Base-by-base conservation (phyloP, 2,888 invertebrate species). In the Terebella lapidaria region DNA sequence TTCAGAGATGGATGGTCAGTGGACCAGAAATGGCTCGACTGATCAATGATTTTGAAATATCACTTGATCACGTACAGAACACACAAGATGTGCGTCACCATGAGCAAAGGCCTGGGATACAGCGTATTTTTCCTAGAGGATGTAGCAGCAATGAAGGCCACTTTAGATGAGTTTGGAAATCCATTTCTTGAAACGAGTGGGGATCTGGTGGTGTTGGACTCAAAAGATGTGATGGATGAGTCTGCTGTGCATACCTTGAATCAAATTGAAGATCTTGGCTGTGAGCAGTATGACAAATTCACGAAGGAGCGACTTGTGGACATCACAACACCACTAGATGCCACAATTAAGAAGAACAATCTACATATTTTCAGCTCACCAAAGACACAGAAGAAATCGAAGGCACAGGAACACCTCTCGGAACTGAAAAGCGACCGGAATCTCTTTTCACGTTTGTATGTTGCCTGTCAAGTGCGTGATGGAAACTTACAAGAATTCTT, bases 1-100 rank as follows among this genome's bases (percentile, higher is more conserved):
- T 64, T 1, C 52, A 42, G 22, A 10, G 58, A 15, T 67, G 65
- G 61, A 58, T 62, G 61, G 51, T 60, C 3, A 54, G 59, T 29
- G 62, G 55, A 18, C 64, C 64, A 49, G 66, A 67, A 54, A 54
- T 60, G 35, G 63, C 62, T 2, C 42, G 62, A 27, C 5, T 67
- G 2, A 27, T 62, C 27, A 22, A 52, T 3, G 54, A 60, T 20
- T 64, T 64, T 24, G 53, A 67, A 24, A 28, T 18, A 1, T 28
- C 57, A 46, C 52, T 29, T 24, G 57, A 64, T 27, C 28, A n/a
- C 18, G 57, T 26, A 22, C 28, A 26, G n/a, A 26, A 35, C 10
- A 35, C 2, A 10, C 15, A 10, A 30, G 54, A 64, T 25, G 25
- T 18, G 26, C 46, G 24, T 4, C 60, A 67, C 54, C 66, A 67